A percentile compares a stretch with the other conserved stretches of the same genome.
Evolutionary conservation across 2,797 vertebrate genomes (phyloP).

Genomic region (Squalus acanthias): DNA sequence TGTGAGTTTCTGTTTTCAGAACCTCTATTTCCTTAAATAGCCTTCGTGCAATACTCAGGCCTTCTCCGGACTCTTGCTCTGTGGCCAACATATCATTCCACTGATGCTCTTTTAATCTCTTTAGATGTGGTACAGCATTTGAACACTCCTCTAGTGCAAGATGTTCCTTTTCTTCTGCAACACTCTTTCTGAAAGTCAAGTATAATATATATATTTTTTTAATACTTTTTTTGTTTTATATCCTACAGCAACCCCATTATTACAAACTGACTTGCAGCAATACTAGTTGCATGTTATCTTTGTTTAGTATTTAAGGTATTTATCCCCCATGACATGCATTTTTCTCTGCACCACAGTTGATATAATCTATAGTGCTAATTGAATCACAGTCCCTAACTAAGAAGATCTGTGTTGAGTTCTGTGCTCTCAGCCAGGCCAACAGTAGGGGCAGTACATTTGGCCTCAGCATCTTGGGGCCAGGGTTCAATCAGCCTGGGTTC

Average conservation of each 20-base stretch:
- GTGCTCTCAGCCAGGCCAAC: too few species aligned
- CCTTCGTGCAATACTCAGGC: background rate
- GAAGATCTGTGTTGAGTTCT: too few species aligned
- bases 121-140: too few species aligned
- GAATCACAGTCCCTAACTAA: background rate
- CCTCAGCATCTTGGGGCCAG: too few species aligned
- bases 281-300: background rate
- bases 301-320: background rate
- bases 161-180: background rate
- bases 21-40: background rate
- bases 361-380: background rate
- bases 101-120: background rate
- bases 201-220: background rate
- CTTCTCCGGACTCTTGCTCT: background rate
- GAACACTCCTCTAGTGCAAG: too few species aligned
- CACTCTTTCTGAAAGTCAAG: slow-evolving; percentile 10
- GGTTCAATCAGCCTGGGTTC: too few species aligned
- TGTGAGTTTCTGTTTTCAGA: background rate
- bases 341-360: background rate
- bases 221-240: background rate
- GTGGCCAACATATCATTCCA: background rate
- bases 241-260: background rate
- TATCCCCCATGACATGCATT: background rate
- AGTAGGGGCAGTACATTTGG: too few species aligned
- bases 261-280: background rate